Conservation (phyloP, 2,888 invertebrate species). For the Hyppa rectilinea region DNA sequence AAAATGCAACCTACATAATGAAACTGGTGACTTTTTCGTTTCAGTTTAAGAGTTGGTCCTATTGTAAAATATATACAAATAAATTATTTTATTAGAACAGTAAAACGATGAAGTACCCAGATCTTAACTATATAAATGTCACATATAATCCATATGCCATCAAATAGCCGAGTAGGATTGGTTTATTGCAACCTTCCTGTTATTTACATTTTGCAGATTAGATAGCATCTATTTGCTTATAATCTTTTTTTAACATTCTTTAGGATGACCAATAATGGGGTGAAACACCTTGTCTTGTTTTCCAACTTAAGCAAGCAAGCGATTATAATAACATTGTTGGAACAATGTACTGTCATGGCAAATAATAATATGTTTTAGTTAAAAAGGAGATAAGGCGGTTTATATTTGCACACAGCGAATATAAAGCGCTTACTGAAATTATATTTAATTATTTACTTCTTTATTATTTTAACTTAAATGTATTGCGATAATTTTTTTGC, state of each 20-base stretch:
- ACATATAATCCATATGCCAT: background rate
- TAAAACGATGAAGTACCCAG: background rate
- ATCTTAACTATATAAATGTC: background rate
- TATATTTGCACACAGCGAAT: too few relatives aligned
- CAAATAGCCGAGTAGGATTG: slow-evolving; percentile 7
- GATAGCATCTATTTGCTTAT: slow-evolving; percentile 26
- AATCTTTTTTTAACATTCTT: slow-evolving; percentile 51
- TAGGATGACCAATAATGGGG: slow-evolving; percentile 50
- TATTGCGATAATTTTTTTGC: too few relatives aligned
- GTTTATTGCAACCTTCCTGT: slow-evolving; percentile 13
- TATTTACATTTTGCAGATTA: slow-evolving; percentile 47
- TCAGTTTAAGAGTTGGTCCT: background rate
- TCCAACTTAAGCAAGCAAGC: slow-evolving; percentile 24
- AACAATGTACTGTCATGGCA: background rate
- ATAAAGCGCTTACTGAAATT: too few relatives aligned
- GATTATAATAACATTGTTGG: slow-evolving; percentile 23
- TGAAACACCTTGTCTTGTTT: slow-evolving; percentile 44
- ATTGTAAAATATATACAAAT: background rate
- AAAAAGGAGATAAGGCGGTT: slow-evolving; percentile 25
- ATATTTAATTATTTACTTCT: background rate
- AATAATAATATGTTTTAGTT: background rate
- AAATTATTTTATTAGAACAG: background rate
- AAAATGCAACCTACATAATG: slow-evolving; percentile 4
- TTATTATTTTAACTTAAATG: background rate
- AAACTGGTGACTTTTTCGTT: background rate